A percentile compares a stretch with the other conserved stretches of the same genome.
These are phyloP conservation scores for Tetropium fuscum DNA, from an alignment of 2,888 invertebrate genomes.

Conservation along the genomic window DNA sequence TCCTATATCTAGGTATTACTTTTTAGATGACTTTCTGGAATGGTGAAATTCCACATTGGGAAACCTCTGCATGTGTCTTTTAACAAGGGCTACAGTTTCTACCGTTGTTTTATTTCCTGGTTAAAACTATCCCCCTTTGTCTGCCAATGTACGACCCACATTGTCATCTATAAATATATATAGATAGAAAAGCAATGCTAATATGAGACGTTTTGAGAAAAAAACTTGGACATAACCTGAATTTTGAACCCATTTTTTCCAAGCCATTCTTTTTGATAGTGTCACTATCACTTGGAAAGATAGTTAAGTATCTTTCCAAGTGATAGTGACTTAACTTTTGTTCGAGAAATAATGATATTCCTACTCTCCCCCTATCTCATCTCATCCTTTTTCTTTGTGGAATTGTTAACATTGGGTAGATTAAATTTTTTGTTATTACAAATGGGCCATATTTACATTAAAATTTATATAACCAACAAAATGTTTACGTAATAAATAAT, in stretches of 20 bases:
- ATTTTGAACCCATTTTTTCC: neutral
- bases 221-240: neutral
- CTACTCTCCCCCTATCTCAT: neutral
- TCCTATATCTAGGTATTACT: slow-evolving; percentile 6
- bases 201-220: neutral
- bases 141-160: slow-evolving; percentile 1
- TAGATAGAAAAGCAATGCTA: neutral
- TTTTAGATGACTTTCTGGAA: slow-evolving; percentile 2
- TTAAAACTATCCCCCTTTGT: slow-evolving; percentile 8
- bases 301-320: too few species aligned
- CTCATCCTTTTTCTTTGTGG: neutral
- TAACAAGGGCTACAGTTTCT: neutral
- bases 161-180: neutral
- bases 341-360: too few species aligned
- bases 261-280: neutral
- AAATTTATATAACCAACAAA: neutral
- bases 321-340: neutral
- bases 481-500: neutral
- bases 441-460: neutral
- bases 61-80: slow-evolving; percentile 15
- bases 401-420: neutral
- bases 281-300: neutral
- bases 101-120: slow-evolving; percentile 19
- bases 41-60: slow-evolving; percentile 10
- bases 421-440: neutral